Conservation (phyloP, 2,888 invertebrate species). For the Nomada fucata region DNA sequence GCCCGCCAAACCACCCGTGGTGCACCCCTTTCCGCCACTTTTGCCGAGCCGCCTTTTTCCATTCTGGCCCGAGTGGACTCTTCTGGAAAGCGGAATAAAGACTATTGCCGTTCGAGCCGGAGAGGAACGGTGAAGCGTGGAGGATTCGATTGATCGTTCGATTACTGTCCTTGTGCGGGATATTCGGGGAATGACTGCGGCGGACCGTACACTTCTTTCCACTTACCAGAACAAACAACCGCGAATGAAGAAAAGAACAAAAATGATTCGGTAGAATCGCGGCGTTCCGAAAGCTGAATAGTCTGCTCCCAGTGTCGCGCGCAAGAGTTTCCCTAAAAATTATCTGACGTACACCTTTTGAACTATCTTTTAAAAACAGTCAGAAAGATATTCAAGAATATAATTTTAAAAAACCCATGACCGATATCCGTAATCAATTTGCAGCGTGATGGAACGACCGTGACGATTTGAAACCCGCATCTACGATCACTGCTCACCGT, state of each 20-base stretch:
- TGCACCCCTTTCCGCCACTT: constrained; percentile 39
- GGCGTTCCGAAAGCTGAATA: not conserved
- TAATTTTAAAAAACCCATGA: too few relatives aligned
- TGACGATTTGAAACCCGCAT: too few relatives aligned
- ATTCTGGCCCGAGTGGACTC: constrained; percentile 57
- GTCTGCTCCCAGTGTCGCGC: not conserved
- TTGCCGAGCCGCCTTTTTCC: constrained; percentile 57
- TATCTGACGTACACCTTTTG: too few relatives aligned
- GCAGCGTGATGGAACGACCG: too few relatives aligned
- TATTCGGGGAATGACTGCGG: constrained; percentile 50
- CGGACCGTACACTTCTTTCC: constrained; percentile 50
- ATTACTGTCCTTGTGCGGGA: constrained; percentile 54
- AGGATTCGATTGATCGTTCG: constrained; percentile 65
- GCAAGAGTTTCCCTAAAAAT: too few relatives aligned
- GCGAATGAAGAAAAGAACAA: constrained; percentile 22
- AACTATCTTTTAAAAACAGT: too few relatives aligned
- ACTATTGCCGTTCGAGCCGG: constrained; percentile 47
- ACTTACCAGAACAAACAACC: constrained; percentile 47
- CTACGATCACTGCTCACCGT: not conserved
- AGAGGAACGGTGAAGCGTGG: constrained; percentile 44
- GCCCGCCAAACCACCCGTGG: not conserved
- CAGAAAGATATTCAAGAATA: too few relatives aligned
- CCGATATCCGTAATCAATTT: too few relatives aligned
- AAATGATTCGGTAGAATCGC: constrained; percentile 14
- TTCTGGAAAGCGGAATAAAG: constrained; percentile 47